Evolutionary conservation across 2,888 invertebrate genomes (phyloP).

Genomic region (Torymus aiolomorphi): DNA sequence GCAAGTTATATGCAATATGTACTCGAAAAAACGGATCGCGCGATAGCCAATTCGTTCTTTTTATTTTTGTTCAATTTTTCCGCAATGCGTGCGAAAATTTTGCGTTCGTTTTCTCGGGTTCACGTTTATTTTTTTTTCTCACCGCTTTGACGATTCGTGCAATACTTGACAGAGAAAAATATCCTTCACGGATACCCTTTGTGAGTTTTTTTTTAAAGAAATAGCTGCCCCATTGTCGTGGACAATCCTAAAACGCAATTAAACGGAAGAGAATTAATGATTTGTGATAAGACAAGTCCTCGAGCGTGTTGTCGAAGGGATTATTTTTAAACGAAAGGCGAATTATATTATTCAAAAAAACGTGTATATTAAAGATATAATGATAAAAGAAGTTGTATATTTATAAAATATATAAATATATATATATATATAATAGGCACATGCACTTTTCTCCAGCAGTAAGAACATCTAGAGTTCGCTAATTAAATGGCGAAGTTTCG

Average conservation of each 20-base stretch:
- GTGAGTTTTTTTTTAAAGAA: slow-evolving; percentile 71
- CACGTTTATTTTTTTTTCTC: slow-evolving; percentile 50
- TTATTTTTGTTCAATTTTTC: neutral
- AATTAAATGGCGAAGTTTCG: slow-evolving; percentile 30
- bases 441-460: slow-evolving; percentile 54
- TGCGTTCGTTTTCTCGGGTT: neutral
- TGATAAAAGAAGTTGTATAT: slow-evolving; percentile 26
- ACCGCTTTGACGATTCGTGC: slow-evolving; percentile 57
- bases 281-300: slow-evolving; percentile 49
- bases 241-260: slow-evolving; percentile 75
- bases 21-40: slow-evolving; percentile 28
- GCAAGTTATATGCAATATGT: neutral
- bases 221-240: slow-evolving; percentile 76
- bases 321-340: slow-evolving; percentile 56
- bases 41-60: slow-evolving; percentile 36
- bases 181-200: slow-evolving; percentile 60
- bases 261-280: slow-evolving; percentile 73
- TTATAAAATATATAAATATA: slow-evolving; percentile 30
- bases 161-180: slow-evolving; percentile 58
- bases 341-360: slow-evolving; percentile 47
- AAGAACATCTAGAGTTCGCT: slow-evolving; percentile 37
- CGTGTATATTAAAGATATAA: slow-evolving; percentile 19
- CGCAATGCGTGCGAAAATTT: slow-evolving; percentile 8
- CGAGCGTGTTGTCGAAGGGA: slow-evolving; percentile 47
- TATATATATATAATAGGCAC: slow-evolving; percentile 45